Evolutionary conservation across 2,113 vertebrate species (phyloP).

Genomic region (Ictalurus punctatus): DNA sequence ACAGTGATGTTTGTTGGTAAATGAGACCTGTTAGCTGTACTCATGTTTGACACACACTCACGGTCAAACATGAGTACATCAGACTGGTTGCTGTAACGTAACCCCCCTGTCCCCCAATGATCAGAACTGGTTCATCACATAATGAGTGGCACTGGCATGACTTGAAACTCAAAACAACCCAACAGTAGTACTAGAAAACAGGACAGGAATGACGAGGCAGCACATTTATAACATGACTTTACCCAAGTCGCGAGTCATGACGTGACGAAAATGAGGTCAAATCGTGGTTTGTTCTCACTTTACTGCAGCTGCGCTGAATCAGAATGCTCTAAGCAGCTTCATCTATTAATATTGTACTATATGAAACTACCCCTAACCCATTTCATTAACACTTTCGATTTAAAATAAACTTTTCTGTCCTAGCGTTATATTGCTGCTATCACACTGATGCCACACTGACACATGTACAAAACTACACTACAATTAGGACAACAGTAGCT

Average conservation of each 20-base stretch:
- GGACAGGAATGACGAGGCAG: neutral
- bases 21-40: too few relatives aligned
- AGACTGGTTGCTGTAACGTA: too few relatives aligned
- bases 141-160: neutral
- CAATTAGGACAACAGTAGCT: neutral
- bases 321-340: neutral
- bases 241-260: neutral
- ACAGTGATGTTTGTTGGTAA: too few relatives aligned
- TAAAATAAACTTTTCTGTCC: neutral
- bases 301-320: neutral
- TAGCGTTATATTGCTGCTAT: neutral
- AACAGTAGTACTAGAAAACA: neutral
- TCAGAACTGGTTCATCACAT: neutral
- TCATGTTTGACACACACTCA: too few relatives aligned
- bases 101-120: neutral
- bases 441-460: neutral
- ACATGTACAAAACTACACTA: neutral
- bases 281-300: neutral
- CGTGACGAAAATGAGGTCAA: neutral
- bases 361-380: neutral
- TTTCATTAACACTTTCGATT: neutral
- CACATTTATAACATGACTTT: neutral
- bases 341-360: neutral
- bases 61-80: too few relatives aligned
- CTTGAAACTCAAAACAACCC: neutral